A percentile compares a stretch with the other conserved stretches of the same genome.
Conservation (phyloP, 2,797 vertebrate genomes). For the Crenichthys baileyi region DNA sequence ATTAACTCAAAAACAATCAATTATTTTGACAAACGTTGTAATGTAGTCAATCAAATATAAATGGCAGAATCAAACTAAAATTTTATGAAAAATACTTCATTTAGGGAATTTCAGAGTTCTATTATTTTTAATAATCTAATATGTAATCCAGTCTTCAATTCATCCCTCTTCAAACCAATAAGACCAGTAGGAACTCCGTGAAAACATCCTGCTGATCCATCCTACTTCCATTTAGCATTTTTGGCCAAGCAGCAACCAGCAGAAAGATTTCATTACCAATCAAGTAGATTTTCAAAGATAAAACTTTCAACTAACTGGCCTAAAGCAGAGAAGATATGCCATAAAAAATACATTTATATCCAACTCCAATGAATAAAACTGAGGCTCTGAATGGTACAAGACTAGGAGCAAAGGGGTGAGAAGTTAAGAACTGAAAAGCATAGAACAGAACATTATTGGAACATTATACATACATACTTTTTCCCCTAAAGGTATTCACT, state of each 20-base stretch:
- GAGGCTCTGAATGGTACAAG: neutral
- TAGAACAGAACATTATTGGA: neutral
- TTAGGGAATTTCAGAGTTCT: neutral
- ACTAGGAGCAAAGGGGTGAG: neutral
- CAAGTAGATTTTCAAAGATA: neutral
- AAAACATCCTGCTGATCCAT: neutral
- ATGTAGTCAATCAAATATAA: too few relatives aligned
- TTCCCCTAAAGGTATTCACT: neutral
- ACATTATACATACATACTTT: neutral
- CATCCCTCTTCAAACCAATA: neutral
- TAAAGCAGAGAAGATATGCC: neutral
- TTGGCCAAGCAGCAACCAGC: neutral
- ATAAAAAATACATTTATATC: neutral
- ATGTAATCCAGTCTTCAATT: neutral
- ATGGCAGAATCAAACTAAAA: too few relatives aligned
- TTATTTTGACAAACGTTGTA: too few relatives aligned
- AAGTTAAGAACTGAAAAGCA: conserved; percentile 5
- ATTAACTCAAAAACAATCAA: too few relatives aligned
- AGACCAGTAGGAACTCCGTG: neutral
- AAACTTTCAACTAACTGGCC: neutral
- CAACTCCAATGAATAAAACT: neutral
- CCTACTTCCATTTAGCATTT: neutral
- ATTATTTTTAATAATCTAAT: neutral
- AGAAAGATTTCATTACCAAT: neutral
- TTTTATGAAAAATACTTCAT: too few relatives aligned